Percentiles rank a stretch among this genome's conserved stretches.
Evolutionary conservation across 2,797 vertebrate genomes (phyloP).

Genomic region (Phrynocephalus forsythii): DNA sequence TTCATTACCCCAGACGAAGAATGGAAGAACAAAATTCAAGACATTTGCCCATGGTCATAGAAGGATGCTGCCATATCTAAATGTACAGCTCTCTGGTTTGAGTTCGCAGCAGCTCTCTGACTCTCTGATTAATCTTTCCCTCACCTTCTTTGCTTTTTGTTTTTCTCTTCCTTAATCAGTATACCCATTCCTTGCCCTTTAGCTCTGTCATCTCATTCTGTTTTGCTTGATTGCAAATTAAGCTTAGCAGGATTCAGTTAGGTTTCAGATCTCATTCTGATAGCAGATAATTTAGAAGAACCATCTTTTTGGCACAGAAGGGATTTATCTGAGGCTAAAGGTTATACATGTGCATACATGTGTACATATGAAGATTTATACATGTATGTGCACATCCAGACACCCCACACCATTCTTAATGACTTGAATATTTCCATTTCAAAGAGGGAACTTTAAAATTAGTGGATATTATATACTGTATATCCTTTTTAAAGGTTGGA

Average conservation of each 20-base stretch:
- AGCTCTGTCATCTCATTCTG: not conserved
- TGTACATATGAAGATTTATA: too few relatives aligned
- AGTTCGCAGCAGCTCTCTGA: not conserved
- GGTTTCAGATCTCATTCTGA: not conserved
- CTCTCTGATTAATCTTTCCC: not conserved
- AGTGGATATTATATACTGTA: too few relatives aligned
- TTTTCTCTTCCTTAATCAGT: conserved; percentile 16
- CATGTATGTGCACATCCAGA: too few relatives aligned
- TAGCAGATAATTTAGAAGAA: not conserved
- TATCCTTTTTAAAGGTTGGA: too few relatives aligned
- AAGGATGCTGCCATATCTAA: conserved; percentile 36
- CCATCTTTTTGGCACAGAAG: not conserved
- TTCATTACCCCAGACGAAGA: conserved; percentile 33
- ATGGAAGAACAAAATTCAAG: conserved; percentile 51
- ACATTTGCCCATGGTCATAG: conserved; percentile 7
- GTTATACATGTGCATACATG: not conserved
- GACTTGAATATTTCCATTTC: not conserved
- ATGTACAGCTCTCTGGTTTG: conserved; percentile 32
- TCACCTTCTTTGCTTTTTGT: not conserved
- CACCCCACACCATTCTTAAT: not conserved
- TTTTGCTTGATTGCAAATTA: not conserved
- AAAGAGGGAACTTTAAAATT: too few relatives aligned
- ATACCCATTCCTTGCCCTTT: not conserved
- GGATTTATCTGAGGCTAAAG: not conserved
- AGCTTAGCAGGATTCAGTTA: not conserved